Evolutionary conservation across 2,113 vertebrate genomes (phyloP).

Genomic region (Hiodon alosoides): DNA sequence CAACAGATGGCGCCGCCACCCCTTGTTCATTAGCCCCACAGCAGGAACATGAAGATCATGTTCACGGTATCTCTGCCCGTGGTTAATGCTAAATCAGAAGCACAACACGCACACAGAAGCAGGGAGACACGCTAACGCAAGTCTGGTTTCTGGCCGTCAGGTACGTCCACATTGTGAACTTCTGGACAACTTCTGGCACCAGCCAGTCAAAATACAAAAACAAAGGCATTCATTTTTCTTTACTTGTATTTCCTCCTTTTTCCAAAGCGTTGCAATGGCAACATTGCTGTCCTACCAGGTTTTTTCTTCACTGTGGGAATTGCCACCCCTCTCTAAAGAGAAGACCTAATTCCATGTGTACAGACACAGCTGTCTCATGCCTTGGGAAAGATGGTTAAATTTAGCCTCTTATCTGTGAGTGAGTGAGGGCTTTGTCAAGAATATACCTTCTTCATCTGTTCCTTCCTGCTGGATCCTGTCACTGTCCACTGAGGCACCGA

Average conservation of each 20-base stretch:
- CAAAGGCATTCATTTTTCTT: neutral
- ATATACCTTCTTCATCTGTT: neutral
- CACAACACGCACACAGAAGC: no score
- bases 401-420: constrained; percentile 11
- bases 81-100: no score
- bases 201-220: neutral
- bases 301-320: neutral
- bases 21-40: neutral
- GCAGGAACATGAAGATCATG: neutral
- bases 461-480: no score
- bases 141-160: neutral
- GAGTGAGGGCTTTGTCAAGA: neutral
- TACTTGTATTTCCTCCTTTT: neutral
- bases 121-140: no score
- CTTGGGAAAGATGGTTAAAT: constrained; percentile 25
- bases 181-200: neutral
- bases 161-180: neutral
- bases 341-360: neutral
- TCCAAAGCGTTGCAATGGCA: neutral
- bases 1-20: neutral
- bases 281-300: neutral
- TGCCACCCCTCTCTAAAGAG: neutral
- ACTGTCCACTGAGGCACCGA: no score
- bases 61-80: neutral
- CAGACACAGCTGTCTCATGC: constrained; percentile 13